A percentile compares a stretch with the other conserved stretches of the same genome.
Conservation (phyloP, 2,113 vertebrate species). For the Tragulus kanchil region DNA sequence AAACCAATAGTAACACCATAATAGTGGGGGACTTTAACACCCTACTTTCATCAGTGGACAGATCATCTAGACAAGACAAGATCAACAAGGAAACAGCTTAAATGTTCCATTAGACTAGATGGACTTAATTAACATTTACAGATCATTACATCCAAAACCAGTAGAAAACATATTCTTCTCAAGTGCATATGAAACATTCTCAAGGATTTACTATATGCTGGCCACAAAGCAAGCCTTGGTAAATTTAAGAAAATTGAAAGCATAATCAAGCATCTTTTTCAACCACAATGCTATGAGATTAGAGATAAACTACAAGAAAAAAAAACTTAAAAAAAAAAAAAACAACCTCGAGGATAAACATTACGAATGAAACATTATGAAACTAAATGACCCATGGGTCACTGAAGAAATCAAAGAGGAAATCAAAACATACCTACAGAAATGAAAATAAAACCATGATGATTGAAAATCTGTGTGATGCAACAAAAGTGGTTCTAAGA, state of each 20-base stretch:
- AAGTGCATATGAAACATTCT: neutral
- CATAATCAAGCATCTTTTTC: neutral
- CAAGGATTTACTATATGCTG: neutral
- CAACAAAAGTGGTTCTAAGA: neutral
- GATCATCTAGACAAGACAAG: neutral
- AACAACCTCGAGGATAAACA: too few relatives aligned
- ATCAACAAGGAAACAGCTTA: neutral
- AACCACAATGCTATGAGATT: neutral
- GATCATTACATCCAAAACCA: neutral
- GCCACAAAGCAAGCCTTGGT: neutral
- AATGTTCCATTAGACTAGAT: neutral
- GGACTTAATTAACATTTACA: neutral
- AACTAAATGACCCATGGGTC: neutral
- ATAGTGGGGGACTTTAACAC: neutral
- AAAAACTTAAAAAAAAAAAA: neutral
- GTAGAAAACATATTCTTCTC: neutral
- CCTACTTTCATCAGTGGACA: neutral
- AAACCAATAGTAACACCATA: neutral
- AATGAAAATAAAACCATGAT: neutral
- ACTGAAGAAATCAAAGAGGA: neutral
- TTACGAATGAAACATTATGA: neutral
- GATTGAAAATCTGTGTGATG: neutral
- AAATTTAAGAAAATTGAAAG: neutral
- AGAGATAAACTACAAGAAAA: neutral
- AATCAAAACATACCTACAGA: neutral